Conservation (phyloP, 2,113 vertebrate species). For the Sterrhoptilus dennistouni region DNA sequence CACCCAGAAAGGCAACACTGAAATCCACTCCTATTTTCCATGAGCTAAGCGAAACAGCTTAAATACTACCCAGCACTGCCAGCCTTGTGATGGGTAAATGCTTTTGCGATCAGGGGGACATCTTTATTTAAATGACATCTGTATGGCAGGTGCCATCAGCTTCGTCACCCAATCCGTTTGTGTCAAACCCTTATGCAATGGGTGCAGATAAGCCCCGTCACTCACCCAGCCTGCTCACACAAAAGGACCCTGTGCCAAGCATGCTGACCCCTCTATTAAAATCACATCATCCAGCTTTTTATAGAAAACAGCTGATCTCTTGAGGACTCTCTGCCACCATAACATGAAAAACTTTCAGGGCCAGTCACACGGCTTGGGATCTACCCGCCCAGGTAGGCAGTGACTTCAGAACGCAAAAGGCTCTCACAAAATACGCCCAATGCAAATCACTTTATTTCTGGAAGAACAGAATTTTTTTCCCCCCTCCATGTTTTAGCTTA, state of each 20-base stretch:
- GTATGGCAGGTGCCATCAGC: conserved; percentile 20
- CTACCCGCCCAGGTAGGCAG: background rate
- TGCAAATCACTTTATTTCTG: background rate
- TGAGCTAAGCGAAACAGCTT: conserved; percentile 29
- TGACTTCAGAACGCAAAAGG: background rate
- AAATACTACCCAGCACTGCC: background rate
- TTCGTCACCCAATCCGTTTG: background rate
- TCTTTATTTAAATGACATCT: conserved; percentile 52
- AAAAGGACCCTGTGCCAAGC: background rate
- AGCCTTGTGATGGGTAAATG: conserved; percentile 31
- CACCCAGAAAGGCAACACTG: conserved; percentile 41
- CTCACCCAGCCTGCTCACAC: background rate
- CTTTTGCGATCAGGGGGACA: background rate
- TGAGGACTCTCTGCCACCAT: background rate
- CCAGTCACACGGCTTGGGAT: background rate
- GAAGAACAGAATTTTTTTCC: background rate
- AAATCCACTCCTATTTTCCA: conserved; percentile 61
- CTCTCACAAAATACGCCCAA: background rate
- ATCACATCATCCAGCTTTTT: conserved; percentile 29
- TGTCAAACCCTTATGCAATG: background rate
- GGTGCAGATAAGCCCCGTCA: background rate
- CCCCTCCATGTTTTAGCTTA: background rate
- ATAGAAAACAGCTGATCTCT: conserved; percentile 34
- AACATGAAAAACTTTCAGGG: background rate
- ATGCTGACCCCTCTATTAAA: background rate